Base-by-base conservation (phyloP, 2,888 invertebrate species). In the Cryptops parisi region DNA sequence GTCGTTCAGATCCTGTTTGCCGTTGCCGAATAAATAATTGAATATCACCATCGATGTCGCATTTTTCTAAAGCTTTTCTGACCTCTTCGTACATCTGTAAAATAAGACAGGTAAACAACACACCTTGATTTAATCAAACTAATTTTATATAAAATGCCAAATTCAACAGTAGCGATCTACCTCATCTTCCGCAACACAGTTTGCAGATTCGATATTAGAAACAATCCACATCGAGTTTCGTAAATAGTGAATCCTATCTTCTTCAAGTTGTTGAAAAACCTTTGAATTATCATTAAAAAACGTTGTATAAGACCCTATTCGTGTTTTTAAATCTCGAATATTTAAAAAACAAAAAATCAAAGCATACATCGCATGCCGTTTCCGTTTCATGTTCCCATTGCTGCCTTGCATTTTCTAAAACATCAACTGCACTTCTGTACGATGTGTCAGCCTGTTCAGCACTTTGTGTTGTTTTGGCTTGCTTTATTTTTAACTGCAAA, bases 181-280 rank as follows among this genome's bases (percentile, higher is more conserved):
- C 23, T 43, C 53, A 49, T 55, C 55, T 25, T 55, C 55, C n/a
- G 19, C 38, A 19, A 55, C 53, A 40, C 53, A 49, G 12, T 39
- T 12, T 21, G 55, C 43, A n/a, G 55, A 55, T 15, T 47, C 53
- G 22, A 55, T n/a, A 33, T 55, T 55, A 38, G 53, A 53, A 17
- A 53, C 49, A 17, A 55, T 33, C 55, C 55, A 55, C 49, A 55
- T 55, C 17, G 55, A 55, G 46, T 53, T 55, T 21, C 55, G 47
- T 21, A 45, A 21, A 26, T 47, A 49, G 22, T 39, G 24, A 40
- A 55, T 55, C 17, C 55, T 24, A 23, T 55, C 55, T 41, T 55
- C 55, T 45, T 55, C 55, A 21, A 55, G 40, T 19, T 24, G 19
- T 43, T 55, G 53, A 53, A 55, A 55, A 3, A 22, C 15, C 54